phyloP scores from a whole-genome alignment of 2,113 vertebrate genomes.

The Rhinichthys klamathensis region DNA sequence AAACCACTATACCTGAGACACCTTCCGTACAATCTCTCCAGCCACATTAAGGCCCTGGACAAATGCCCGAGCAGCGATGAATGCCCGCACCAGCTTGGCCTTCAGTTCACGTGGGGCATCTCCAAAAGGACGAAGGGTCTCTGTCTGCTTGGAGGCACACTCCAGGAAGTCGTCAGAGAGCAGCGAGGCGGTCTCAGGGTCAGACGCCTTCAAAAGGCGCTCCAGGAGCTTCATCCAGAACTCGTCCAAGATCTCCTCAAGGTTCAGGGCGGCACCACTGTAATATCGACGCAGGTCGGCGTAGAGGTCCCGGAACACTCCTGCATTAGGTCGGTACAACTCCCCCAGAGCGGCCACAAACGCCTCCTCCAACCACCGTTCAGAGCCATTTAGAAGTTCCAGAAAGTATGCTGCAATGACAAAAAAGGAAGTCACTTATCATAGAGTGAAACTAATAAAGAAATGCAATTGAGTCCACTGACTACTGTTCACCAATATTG shows the following conservation, averaged over 20 bases:
- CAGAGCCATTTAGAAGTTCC: conserved; percentile 88
- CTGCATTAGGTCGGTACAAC: conserved; percentile 78
- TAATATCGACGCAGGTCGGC: conserved; percentile 86
- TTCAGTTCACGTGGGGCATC: conserved; percentile 85
- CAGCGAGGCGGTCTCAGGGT: conserved; percentile 80
- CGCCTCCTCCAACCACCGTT: conserved; percentile 78
- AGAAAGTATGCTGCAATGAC: conserved; percentile 83
- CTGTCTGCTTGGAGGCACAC: conserved; percentile 91
- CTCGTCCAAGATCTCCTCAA: conserved; percentile 91
- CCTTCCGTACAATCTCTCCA: conserved; percentile 86
- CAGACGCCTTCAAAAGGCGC: conserved; percentile 84
- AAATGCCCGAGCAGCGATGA: conserved; percentile 88
- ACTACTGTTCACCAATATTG: background rate
- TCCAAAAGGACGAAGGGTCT: conserved; percentile 87
- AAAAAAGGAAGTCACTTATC: background rate
- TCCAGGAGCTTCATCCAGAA: conserved; percentile 94
- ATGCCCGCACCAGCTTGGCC: conserved; percentile 81
- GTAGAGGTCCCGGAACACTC: conserved; percentile 88
- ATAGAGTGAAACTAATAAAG: background rate
- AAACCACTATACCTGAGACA: conserved; percentile 84
- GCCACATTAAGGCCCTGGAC: conserved; percentile 87
- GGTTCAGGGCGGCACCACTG: conserved; percentile 83
- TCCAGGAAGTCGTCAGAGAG: conserved; percentile 90
- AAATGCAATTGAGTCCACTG: background rate
- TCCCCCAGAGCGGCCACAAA: conserved; percentile 76